Conservation (phyloP, 2,888 invertebrate species). For the Drosophila yooni region DNA sequence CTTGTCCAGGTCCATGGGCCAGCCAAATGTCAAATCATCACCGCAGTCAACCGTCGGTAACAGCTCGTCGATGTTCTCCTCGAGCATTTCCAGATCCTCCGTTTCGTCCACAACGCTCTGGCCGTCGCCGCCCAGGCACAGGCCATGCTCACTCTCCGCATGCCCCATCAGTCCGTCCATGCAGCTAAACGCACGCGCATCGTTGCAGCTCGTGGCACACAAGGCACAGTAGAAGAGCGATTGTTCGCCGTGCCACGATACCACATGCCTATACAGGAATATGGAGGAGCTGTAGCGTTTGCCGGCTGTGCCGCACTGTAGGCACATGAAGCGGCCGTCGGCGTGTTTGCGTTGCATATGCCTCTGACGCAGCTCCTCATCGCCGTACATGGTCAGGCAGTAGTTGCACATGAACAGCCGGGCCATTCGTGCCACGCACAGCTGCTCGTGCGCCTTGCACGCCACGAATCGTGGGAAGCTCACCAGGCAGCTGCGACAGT, state of each 20-base stretch:
- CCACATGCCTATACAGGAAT: slow-evolving; percentile 64
- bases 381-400: slow-evolving; percentile 65
- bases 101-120: slow-evolving; percentile 61
- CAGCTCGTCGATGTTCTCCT: slow-evolving; percentile 70
- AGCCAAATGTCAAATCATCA: slow-evolving; percentile 68
- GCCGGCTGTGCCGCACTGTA: slow-evolving; percentile 60
- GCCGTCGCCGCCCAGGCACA: slow-evolving; percentile 22
- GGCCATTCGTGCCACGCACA: slow-evolving; percentile 42
- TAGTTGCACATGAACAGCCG: slow-evolving; percentile 56
- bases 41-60: slow-evolving; percentile 67
- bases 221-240: slow-evolving; percentile 67
- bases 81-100: slow-evolving; percentile 66
- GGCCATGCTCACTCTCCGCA: slow-evolving; percentile 55
- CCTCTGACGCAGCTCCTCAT: slow-evolving; percentile 48
- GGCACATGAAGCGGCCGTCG: slow-evolving; percentile 53
- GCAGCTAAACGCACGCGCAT: slow-evolving; percentile 53
- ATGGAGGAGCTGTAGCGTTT: slow-evolving; percentile 60
- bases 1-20: slow-evolving; percentile 66
- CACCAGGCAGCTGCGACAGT: slow-evolving; percentile 49
- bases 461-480: slow-evolving; percentile 44
- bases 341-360: slow-evolving; percentile 59
- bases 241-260: slow-evolving; percentile 66
- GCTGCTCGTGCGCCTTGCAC: slow-evolving; percentile 59
- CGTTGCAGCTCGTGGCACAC: slow-evolving; percentile 57
- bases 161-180: slow-evolving; percentile 50